Percentiles rank a stretch among this genome's conserved stretches.
Conservation (phyloP, 2,888 invertebrate species). For the Panorpa germanica region DNA sequence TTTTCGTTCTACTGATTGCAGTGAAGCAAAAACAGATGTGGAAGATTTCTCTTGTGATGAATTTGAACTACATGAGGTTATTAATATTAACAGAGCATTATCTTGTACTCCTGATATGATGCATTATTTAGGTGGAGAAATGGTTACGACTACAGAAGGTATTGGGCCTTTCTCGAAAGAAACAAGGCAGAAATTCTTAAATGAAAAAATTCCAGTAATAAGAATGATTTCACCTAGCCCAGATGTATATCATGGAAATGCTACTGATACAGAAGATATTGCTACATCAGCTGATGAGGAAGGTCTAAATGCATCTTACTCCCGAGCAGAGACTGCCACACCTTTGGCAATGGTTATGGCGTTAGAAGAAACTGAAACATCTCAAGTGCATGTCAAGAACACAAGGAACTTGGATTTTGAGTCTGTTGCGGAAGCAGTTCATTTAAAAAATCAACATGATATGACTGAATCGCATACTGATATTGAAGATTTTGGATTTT, state of each 20-base stretch:
- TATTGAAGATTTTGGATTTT: conserved; percentile 28
- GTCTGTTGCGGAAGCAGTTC: conserved; percentile 24
- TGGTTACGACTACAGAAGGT: no score
- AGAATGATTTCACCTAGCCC: no score
- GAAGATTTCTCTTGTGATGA: conserved; percentile 27
- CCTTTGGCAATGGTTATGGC: conserved; percentile 23
- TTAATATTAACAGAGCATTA: conserved; percentile 11
- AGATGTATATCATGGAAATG: no score
- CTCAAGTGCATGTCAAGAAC: conserved; percentile 25
- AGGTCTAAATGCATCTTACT: conserved; percentile 13
- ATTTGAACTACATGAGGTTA: conserved; percentile 11
- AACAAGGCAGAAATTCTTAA: no score
- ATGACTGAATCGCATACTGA: conserved; percentile 28
- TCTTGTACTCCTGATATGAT: conserved; percentile 17
- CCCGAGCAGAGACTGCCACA: conserved; percentile 19
- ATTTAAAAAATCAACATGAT: conserved; percentile 28
- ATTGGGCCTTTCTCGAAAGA: no score
- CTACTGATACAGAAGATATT: conserved; percentile 29
- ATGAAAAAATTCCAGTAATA: no score
- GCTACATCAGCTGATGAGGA: conserved; percentile 28
- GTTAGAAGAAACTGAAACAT: conserved; percentile 23
- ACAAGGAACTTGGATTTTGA: conserved; percentile 25
- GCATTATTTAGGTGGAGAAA: no score
- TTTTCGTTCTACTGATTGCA: conserved; percentile 5
- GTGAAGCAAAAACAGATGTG: conserved; percentile 20